Evolutionary conservation across 92 coral and sea anemone species (phyloP), one percentile per base, ranked within the genome.

Genomic region (Blastomussa wellsi): DNA sequence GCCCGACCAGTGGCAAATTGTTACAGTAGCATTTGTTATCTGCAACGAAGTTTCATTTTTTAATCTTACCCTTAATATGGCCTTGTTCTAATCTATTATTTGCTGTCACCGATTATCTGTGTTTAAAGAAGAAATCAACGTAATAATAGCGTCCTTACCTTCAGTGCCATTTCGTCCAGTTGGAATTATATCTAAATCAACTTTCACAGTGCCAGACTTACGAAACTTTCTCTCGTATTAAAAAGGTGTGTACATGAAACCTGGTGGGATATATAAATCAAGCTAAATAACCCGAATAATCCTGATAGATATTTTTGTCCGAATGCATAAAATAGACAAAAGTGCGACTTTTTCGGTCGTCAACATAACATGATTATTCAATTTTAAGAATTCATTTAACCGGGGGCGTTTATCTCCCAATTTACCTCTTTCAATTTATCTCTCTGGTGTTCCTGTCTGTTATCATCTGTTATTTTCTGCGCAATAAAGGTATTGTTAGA

Each of bases 331-430:
- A 62, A 62, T 0, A 62, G 35, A 62, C 68, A 62, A 62, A 62
- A 28, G 68, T 62, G 33, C 3, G 16, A 35, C 68, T 62, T 62
- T 62, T 35, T 9, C 5, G 29, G 35, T 62, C 68, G 35, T 28
- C 68, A 62, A 62, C 26, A 62, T 62, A 62, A 29, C 1, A 20
- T 10, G 48, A 7, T 37, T 22, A 70, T 38, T 35, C 17, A 22
- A 35, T 15, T 70, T 33, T 7, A 20, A 35, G 75, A 70, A 70
- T 70, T 35, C 39, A 70, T 36, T 62, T 22, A 12, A 17, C 75
- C 47, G 75, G 29, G 48, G 75, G 75, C 75, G 75, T 70, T 37
- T 16, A 37, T 70, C 75, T 37, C 12, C 44, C 28, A 70, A 35
- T 33, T 70, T 33, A 20, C 75, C 44, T 36, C 44, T 15, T 70